Base-by-base conservation (phyloP, 2,797 vertebrate genomes). In the Hephaestus fuliginosus region DNA sequence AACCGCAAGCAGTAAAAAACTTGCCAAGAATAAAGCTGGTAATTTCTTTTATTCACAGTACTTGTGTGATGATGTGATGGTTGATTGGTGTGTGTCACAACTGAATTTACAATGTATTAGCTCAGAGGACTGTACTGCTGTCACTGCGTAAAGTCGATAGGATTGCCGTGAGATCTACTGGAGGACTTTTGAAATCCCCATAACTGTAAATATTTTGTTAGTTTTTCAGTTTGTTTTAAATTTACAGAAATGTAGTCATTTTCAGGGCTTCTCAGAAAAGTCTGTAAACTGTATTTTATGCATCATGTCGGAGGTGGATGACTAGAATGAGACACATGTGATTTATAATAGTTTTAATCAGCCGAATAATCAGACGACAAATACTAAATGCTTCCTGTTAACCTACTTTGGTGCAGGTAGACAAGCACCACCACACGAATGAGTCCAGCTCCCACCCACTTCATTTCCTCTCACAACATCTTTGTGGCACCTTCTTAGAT, bases 21-120 rank as follows among this genome's bases (percentile, higher is more conserved):
- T 99, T 86, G 98, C 98, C 89, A 99, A 99, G 96, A 99, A 99
- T 96, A 99, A 99, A 98, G 98, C 98, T 96, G 98, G 98, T 99
- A 97, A 92, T 1, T 74, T n/a, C 1, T 48, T 73, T 43, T 51
- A 44, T 68, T 83, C 75, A 17, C 10, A 53, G 4, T 62, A 43
- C 33, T 63, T n/a, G 30, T 33, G 30, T 33, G 30, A 33, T 39
- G 36, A 52, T 67, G 14, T 57, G 12, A 56, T 71, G 12, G 18
- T 58, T 67, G 5, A 5, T 53, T 62, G 11, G 25, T 79, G 9
- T 64, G 8, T 63, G 20, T 39, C 33, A 28, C 43, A 53, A 14
- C 11, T 49, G n/a, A 25, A 43, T 57, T 30, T 57, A 18, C 6
- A 33, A 17, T 39, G 17, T 52, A 20, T 61, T 28, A n/a, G 22